Conservation (phyloP, 2,888 invertebrate genomes). For the Gastrophysa polygoni region DNA sequence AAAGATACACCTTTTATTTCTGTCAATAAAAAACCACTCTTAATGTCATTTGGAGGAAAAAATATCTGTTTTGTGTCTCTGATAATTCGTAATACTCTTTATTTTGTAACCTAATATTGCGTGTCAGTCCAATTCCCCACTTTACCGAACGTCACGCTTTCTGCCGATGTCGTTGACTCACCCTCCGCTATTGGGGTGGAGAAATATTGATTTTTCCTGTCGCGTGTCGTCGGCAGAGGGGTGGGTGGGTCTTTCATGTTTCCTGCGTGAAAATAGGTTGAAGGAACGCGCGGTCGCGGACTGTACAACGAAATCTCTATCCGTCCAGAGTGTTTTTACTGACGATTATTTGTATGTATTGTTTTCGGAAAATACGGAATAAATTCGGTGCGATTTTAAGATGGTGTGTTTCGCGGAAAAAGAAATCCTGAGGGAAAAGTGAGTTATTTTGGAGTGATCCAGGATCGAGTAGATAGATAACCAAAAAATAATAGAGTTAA, state of each 20-base stretch:
- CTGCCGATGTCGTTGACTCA: conserved; percentile 13
- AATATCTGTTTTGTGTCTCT: too few relatives aligned
- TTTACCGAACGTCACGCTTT: too few relatives aligned
- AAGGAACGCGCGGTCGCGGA: background rate
- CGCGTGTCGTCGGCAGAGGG: conserved; percentile 16
- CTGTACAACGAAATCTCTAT: background rate
- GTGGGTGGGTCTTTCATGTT: background rate
- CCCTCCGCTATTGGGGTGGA: conserved; percentile 15
- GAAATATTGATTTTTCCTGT: conserved; percentile 25
- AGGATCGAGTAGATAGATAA: too few relatives aligned
- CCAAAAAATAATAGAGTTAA: too few relatives aligned
- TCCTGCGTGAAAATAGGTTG: background rate
- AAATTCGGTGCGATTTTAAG: background rate
- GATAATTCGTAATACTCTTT: too few relatives aligned
- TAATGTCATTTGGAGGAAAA: too few relatives aligned
- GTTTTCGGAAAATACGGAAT: background rate
- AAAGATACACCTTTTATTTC: too few relatives aligned
- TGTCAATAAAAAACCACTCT: too few relatives aligned
- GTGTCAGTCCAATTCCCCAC: too few relatives aligned
- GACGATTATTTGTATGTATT: background rate
- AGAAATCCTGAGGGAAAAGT: conserved; percentile 37
- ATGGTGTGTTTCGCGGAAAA: conserved; percentile 44
- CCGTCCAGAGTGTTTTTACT: too few relatives aligned
- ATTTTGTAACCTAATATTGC: too few relatives aligned
- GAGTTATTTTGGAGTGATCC: conserved; percentile 11